These are phyloP conservation scores for Carettochelys insculpta DNA, from an alignment of 2,113 vertebrate genomes.

Conservation along the genomic window DNA sequence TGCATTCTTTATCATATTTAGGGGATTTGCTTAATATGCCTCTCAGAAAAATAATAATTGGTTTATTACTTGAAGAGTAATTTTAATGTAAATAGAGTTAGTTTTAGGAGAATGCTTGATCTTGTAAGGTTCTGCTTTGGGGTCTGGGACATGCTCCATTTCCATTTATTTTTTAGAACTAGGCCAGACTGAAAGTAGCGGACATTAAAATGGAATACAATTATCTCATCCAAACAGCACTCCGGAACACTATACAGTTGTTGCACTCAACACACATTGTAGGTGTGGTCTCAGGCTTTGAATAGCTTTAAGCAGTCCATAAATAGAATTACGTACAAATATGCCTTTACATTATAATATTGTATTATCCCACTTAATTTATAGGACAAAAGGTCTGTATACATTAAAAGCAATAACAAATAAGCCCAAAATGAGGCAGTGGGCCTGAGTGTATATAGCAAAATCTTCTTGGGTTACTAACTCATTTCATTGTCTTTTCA, in stretches of 20 bases:
- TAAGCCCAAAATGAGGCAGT: accelerated
- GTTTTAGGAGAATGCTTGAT: not conserved
- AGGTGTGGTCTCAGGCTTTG: accelerated
- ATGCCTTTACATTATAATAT: not conserved
- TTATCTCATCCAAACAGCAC: not conserved
- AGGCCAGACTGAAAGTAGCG: not conserved
- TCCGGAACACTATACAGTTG: not conserved
- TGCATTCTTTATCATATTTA: not conserved
- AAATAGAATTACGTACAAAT: not conserved
- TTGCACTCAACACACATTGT: not conserved
- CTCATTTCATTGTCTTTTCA: not conserved
- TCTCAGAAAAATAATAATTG: not conserved
- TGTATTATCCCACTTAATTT: not conserved
- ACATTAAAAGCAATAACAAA: not conserved
- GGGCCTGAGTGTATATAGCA: not conserved
- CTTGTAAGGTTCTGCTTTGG: not conserved
- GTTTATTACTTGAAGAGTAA: not conserved
- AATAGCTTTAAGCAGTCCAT: not conserved
- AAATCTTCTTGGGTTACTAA: not conserved
- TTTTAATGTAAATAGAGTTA: not conserved
- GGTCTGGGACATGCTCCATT: not conserved
- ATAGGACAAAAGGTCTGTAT: not conserved
- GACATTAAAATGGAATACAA: not conserved
- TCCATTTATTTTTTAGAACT: not conserved
- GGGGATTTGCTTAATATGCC: not conserved